Evolutionary conservation across 2,797 vertebrate genomes (phyloP), one percentile per base, ranked within the genome.

Genomic region (Martes flavigula): DNA sequence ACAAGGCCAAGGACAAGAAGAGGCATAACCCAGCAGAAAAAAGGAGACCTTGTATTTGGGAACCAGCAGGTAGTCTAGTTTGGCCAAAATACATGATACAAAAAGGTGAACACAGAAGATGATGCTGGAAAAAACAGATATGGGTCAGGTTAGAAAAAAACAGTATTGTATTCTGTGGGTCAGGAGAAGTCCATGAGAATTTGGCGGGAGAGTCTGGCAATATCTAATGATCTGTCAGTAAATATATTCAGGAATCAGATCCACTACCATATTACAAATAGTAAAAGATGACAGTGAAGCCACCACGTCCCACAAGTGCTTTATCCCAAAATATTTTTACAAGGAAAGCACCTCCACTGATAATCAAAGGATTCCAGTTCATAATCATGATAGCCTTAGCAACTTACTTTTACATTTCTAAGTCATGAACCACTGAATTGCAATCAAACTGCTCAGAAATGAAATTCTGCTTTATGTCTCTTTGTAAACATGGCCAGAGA

Each of bases 401-500:
- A 58, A 73, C 56, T 87, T 93, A 83, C 70, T 90, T 81, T 94
- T 60, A 48, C 73, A 68, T 87, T 96, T 87, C 82, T 8, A 94
- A 96, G 72, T 72, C 72, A 35, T 23, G 35, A 85, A 27, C 51
- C 90, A 64, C 0, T 27, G 38, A 88, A 79, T n/a, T 27, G 27
- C 64, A 90, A 64, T 5, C 48, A 21, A 70, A 82, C 1, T 78
- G 35, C 83, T 94, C 82, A 43, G 88, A 94, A 88, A 54, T 21
- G 72, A 58, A 56, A 84, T 35, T 54, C 73, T 32, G 30, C 21
- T 38, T 79, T 87, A 72, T 58, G 92, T 92, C 30, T 92, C 82
- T 64, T 66, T 54, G 43, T 60, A 81, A 64, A 91, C 25, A 79
- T 82, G 18, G 66, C 56, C 60, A 82, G 79, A 87, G 35, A 87